Conservation (phyloP, 2,797 vertebrate species). For the Myioborus melanocephalus region DNA sequence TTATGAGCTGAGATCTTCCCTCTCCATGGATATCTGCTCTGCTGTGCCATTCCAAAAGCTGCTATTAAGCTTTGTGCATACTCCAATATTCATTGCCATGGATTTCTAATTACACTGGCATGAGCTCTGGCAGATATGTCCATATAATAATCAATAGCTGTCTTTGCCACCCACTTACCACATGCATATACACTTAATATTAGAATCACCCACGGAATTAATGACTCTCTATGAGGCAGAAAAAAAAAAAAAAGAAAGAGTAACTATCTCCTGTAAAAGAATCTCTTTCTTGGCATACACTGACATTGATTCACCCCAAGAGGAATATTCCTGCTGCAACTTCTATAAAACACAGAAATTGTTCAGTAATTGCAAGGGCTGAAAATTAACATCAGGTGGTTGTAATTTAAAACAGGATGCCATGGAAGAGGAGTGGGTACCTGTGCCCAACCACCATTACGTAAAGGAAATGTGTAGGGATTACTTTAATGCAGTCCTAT, state of each 20-base stretch:
- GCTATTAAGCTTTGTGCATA: not conserved
- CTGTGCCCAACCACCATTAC: not conserved
- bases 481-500: not conserved
- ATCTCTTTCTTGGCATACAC: not conserved
- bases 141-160: slow-evolving; percentile 42
- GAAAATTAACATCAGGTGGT: not conserved
- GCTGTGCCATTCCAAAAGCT: not conserved
- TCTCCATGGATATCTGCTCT: not conserved
- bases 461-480: not conserved
- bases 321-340: slow-evolving; percentile 20
- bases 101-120: slow-evolving; percentile 26
- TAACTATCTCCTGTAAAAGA: slow-evolving; percentile 1
- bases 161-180: slow-evolving; percentile 52
- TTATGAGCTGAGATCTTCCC: not conserved
- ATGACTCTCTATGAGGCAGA: not conserved
- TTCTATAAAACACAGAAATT: not conserved
- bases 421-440: not conserved
- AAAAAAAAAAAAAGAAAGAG: not conserved
- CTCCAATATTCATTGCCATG: not conserved
- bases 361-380: not conserved
- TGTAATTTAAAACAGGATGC: not conserved
- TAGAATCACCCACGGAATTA: slow-evolving; percentile 34
- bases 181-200: slow-evolving; percentile 52
- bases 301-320: slow-evolving; percentile 42
- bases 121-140: slow-evolving; percentile 45